Evolutionary conservation across 2,888 invertebrate genomes (phyloP).

Genomic region (Glaucopsyche alexis): DNA sequence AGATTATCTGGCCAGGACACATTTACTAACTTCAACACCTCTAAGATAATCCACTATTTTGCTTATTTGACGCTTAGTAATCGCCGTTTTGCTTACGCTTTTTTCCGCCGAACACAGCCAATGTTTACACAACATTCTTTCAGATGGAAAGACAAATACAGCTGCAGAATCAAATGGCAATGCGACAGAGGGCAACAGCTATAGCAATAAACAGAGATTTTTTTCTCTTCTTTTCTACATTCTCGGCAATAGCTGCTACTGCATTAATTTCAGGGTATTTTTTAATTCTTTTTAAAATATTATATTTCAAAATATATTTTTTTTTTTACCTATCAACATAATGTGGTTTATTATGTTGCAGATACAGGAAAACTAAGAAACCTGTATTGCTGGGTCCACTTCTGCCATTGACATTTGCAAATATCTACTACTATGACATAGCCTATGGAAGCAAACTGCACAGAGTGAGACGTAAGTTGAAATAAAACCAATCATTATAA

Average conservation of each 20-base stretch:
- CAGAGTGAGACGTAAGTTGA: constrained; percentile 1
- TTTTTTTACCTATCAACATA: not conserved
- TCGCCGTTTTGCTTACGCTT: too few relatives aligned
- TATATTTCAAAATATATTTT: not conserved
- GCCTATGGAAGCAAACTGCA: constrained; percentile 6
- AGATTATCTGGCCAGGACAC: too few relatives aligned
- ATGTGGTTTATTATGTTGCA: not conserved
- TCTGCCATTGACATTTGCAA: constrained; percentile 2
- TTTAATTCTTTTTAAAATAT: not conserved
- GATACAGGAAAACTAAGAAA: not conserved
- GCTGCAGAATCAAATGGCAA: constrained; percentile 11
- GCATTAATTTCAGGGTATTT: not conserved
- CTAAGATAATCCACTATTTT: too few relatives aligned
- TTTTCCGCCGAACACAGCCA: too few relatives aligned
- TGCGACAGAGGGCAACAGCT: constrained; percentile 1
- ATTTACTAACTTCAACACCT: too few relatives aligned
- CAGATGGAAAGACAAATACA: constrained; percentile 7
- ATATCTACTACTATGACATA: constrained; percentile 1
- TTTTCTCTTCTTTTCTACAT: not conserved
- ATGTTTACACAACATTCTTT: not conserved
- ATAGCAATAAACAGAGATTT: not conserved
- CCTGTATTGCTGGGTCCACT: not conserved
- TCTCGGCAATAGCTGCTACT: not conserved
- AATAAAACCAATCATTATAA: not conserved
- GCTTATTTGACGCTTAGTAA: too few relatives aligned